Base-by-base conservation (phyloP, 2,113 vertebrate species). In the Prinia subflava region DNA sequence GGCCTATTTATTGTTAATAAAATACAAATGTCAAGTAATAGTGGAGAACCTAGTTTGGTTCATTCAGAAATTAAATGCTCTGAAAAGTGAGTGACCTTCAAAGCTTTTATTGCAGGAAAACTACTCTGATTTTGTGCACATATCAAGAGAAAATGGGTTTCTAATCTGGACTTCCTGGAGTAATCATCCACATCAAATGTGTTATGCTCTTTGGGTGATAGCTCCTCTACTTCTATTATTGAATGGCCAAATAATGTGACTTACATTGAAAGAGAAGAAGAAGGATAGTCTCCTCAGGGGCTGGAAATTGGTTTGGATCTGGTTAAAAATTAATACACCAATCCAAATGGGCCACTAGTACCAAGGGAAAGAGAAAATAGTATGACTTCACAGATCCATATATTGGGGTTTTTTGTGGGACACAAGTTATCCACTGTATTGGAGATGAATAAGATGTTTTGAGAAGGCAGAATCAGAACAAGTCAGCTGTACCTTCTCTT, bases 1-100 rank as follows among this genome's bases (percentile, higher is more conserved):
- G 52, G 27, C 9, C 13, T 87, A 37, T 79, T 94, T 77, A 35
- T 73, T 78, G 24, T 21, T 47, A 67, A 80, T 76, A 91, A 94
- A 94, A 76, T 71, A 59, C 7, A 83, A 77, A 92, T 69, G 6
- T 69, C 67, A 92, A 88, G 50, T 82, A 92, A 88, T 81, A 68
- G 4, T 60, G 67, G 46, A 87, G 65, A 55, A 75, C 8, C 90
- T 89, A 87, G 14, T 53, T 52, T 30, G 7, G 24, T 71, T 91
- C 57, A 53, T 39, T 41, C 55, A 93, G 22, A 16, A 35, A 82
- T 86, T 88, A 82, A 78, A 60, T 90, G 13, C 37, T 83, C 53
- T 91, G 79, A 89, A 96, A 91, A 27, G 19, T 31, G 57, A 71
- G 25, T 23, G 44, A 82, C 11, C 60, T 73, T 91, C 42, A 67